Evolutionary conservation across 2,113 vertebrate species (phyloP), one percentile per base, ranked within the genome.

Genomic region (Oreochromis spilurus): DNA sequence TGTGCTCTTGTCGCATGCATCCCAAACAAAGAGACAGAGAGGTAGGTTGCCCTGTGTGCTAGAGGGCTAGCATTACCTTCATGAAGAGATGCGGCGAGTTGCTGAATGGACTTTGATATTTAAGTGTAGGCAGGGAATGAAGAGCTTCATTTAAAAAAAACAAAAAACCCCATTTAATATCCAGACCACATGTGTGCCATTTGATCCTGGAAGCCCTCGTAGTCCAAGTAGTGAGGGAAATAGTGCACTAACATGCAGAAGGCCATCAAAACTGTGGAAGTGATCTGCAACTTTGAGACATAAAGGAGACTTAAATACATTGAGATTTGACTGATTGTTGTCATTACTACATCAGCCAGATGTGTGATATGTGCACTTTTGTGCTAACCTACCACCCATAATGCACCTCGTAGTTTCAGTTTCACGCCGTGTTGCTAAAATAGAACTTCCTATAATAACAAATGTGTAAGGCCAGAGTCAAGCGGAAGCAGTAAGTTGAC

Each of bases 1-100:
- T 95, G 94, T 94, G 89, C 62, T 53, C 84, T 38, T 82, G 93
- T 95, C 95, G 94, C 94, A 94, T 94, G 92, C 83, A 79, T 16
- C 43, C 40, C 84, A 90, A 82, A 95, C 93, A 95, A 94, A 94
- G 92, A 85, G 62, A 45, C 77, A 21, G 88, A 86, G 86, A 92
- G 94, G 90, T 89, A 93, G 88, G 38, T 84, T 84, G 85, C 86
- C 67, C 85, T 89, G 89, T 88, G 89, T 78, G 92, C 86, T 91
- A 87, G 82, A 54, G 82, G 84, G 94, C 82, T 94, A 91, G 67
- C 89, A 6, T 95, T 94, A 92, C 92, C 88, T 88, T 89, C 87
- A 60, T 65, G 83, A 93, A 87, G 84, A 79, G 55, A 77, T 55
- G 36, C 57, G 48, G 75, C 58, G 65, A 70, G 48, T 38, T 72